Percentiles rank a stretch among this genome's conserved stretches.
These are phyloP conservation scores for Brachyhypopomus gauderio DNA, from an alignment of 2,113 vertebrate species.

Conservation along the genomic window DNA sequence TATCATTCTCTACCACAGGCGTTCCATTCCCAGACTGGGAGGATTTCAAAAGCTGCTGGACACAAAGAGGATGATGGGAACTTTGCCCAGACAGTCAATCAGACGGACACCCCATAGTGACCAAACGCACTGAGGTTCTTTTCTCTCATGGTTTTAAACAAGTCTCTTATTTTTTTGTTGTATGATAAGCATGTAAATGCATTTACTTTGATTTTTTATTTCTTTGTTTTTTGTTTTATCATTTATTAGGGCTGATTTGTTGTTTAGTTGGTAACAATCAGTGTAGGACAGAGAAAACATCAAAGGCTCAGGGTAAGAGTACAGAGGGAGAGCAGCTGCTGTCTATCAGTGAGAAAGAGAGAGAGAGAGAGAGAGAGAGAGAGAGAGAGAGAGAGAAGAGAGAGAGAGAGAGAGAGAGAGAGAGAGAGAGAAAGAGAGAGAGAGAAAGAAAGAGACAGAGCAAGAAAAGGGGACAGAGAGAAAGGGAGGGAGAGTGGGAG, in stretches of 20 bases:
- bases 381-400: slow-evolving; percentile 87
- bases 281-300: slow-evolving; percentile 84
- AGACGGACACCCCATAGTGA: slow-evolving; percentile 78
- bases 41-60: slow-evolving; percentile 77
- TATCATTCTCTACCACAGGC: slow-evolving; percentile 78
- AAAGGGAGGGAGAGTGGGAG: slow-evolving; percentile 71
- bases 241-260: slow-evolving; percentile 66
- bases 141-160: slow-evolving; percentile 76
- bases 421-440: slow-evolving; percentile 84
- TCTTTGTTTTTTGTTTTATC: slow-evolving; percentile 55
- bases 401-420: slow-evolving; percentile 81
- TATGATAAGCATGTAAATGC: slow-evolving; percentile 75
- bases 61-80: slow-evolving; percentile 81
- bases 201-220: slow-evolving; percentile 41
- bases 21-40: slow-evolving; percentile 76
- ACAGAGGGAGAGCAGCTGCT: slow-evolving; percentile 89
- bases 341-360: slow-evolving; percentile 86
- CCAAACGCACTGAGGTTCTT: slow-evolving; percentile 74
- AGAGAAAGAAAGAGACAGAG: slow-evolving; percentile 85
- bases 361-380: slow-evolving; percentile 81
- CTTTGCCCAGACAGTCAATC: slow-evolving; percentile 82
- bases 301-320: slow-evolving; percentile 82
- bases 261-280: slow-evolving; percentile 72
- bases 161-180: slow-evolving; percentile 64
- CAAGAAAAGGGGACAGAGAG: slow-evolving; percentile 87